phyloP scores from a whole-genome alignment of 1,140 invertebrate genomes.

The Papilio dardanus region DNA sequence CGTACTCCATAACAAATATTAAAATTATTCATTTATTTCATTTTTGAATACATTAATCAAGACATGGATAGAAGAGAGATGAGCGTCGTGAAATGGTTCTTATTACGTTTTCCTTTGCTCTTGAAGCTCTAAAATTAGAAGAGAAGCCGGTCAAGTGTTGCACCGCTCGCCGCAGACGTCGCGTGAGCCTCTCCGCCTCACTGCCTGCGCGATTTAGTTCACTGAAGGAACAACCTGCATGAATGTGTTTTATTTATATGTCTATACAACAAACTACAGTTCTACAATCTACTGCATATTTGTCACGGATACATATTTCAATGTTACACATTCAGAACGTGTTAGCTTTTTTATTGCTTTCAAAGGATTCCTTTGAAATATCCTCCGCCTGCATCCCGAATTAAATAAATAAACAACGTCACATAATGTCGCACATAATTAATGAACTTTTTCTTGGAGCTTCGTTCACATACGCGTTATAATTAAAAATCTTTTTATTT shows the following conservation, averaged over 20 bases:
- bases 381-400: neutral
- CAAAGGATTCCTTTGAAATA: no score
- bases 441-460: neutral
- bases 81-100: neutral
- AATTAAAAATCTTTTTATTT: slow-evolving; percentile 19
- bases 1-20: no score
- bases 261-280: neutral
- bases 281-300: neutral
- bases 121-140: slow-evolving; percentile 5
- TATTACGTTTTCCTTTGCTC: neutral
- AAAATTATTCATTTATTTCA: no score
- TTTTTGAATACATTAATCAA: neutral
- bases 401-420: neutral
- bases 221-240: neutral
- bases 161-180: neutral
- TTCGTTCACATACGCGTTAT: neutral
- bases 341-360: no score
- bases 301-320: no score
- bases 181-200: neutral
- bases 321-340: neutral
- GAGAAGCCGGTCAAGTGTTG: neutral
- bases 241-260: neutral
- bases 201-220: neutral
- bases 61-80: neutral
- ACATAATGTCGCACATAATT: neutral